Conservation (phyloP, 2,888 invertebrate species). For the Isoperla grammatica region DNA sequence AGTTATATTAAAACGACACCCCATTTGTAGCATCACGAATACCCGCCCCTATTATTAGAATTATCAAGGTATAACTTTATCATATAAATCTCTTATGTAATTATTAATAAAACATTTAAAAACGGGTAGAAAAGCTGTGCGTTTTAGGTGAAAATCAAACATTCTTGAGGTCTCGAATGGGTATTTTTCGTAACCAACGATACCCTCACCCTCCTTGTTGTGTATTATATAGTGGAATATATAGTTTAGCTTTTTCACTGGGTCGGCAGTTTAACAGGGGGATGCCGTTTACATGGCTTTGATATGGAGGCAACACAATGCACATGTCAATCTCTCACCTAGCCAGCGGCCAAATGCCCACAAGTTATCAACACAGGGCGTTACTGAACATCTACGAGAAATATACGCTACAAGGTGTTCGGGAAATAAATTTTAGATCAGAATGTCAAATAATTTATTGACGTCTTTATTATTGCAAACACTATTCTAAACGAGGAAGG, state of each 20-base stretch:
- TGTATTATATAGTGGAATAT: constrained; percentile 2
- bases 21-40: background rate
- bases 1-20: constrained; percentile 7
- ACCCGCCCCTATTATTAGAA: background rate
- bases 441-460: no score
- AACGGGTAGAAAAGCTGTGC: background rate
- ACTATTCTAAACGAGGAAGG: no score
- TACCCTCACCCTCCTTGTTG: background rate
- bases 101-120: background rate
- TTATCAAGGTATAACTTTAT: background rate
- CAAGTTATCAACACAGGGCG: background rate
- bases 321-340: constrained; percentile 20
- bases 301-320: constrained; percentile 19
- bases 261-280: constrained; percentile 12
- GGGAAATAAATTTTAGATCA: no score
- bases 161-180: no score
- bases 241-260: constrained; percentile 25
- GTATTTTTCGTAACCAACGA: background rate
- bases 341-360: constrained; percentile 10
- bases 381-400: no score
- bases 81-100: background rate
- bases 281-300: constrained; percentile 21
- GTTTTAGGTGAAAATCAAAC: background rate
- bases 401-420: no score
- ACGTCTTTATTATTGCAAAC: no score